phyloP scores from a whole-genome alignment of 2,113 vertebrate species.

The Sporophila hypoxantha region DNA sequence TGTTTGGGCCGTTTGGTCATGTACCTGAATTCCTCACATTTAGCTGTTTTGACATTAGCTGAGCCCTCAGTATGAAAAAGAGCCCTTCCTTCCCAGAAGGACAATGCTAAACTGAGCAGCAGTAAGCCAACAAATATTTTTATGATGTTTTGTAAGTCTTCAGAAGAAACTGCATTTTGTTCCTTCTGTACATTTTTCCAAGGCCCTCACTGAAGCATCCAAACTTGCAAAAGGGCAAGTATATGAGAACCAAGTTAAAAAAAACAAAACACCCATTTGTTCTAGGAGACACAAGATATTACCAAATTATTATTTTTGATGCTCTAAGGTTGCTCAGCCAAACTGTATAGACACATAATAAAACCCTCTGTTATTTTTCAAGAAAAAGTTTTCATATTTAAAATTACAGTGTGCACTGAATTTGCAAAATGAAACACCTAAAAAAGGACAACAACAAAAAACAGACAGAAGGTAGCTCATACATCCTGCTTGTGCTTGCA shows the following conservation, averaged over 20 bases:
- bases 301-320: background rate
- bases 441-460: background rate
- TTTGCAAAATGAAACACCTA: slow-evolving; percentile 37
- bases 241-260: background rate
- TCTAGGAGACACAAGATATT: background rate
- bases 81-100: background rate
- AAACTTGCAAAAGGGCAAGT: background rate
- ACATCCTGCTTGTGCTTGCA: background rate
- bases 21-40: background rate
- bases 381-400: background rate
- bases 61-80: background rate
- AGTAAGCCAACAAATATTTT: background rate
- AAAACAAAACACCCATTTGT: background rate
- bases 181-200: background rate
- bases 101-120: background rate
- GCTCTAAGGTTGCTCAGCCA: background rate
- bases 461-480: background rate
- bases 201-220: background rate
- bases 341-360: background rate
- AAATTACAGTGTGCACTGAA: background rate
- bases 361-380: background rate
- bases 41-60: background rate
- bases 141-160: background rate
- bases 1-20: background rate
- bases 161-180: background rate